phyloP scores from a whole-genome alignment of 2,113 vertebrate genomes.

The Neolamprologus brichardi region DNA sequence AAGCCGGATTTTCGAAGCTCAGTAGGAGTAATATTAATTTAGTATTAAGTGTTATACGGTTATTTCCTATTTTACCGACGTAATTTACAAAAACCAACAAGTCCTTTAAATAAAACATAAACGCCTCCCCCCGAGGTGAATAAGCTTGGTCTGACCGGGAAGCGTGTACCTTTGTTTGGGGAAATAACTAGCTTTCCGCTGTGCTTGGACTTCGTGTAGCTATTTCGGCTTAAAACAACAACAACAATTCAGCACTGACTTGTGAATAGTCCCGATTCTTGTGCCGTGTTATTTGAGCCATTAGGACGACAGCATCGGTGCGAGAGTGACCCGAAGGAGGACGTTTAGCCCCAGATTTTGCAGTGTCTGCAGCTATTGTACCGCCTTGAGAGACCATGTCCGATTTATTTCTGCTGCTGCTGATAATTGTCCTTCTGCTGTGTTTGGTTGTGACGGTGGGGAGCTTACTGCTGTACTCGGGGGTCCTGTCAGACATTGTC shows the following conservation, averaged over 20 bases:
- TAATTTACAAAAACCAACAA: background rate
- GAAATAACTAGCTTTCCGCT: conserved; percentile 37
- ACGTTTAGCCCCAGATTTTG: background rate
- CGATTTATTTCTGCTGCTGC: conserved; percentile 80
- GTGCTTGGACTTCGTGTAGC: background rate
- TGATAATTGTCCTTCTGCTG: conserved; percentile 72
- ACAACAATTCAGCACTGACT: background rate
- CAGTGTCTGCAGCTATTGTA: background rate
- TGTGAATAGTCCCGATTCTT: background rate
- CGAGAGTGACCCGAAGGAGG: background rate
- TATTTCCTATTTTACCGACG: fast-evolving
- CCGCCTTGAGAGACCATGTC: conserved; percentile 66
- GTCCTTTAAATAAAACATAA: background rate
- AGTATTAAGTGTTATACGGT: background rate
- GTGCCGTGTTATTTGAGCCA: background rate
- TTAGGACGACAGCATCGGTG: background rate
- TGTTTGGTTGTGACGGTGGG: conserved; percentile 81
- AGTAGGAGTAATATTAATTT: background rate
- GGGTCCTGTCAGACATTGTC: conserved; percentile 79
- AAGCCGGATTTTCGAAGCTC: background rate
- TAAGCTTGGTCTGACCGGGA: conserved; percentile 63
- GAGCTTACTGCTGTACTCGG: conserved; percentile 81
- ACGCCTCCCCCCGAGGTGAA: background rate
- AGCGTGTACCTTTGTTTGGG: conserved; percentile 63
- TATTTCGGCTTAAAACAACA: background rate